Conservation (phyloP, 2,113 vertebrate species). For the Thamnaconus septentrionalis region DNA sequence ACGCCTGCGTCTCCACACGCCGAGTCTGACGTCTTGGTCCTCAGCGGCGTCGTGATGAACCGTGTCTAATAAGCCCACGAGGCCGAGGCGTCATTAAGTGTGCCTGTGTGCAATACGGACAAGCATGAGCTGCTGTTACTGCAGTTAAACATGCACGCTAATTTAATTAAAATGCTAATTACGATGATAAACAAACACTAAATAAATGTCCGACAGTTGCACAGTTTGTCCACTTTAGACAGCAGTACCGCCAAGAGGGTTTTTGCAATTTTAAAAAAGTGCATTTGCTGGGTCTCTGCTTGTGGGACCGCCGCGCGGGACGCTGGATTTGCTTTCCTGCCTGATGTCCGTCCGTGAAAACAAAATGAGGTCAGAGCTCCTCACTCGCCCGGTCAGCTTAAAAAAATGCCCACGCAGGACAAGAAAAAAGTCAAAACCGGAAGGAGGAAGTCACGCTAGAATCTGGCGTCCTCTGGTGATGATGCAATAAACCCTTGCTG, state of each 20-base stretch:
- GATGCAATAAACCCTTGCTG: not conserved
- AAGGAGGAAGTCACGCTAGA: not conserved
- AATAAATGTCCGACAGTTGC: too few species aligned
- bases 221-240: too few species aligned
- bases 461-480: not conserved
- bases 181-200: too few species aligned
- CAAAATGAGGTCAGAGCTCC: conserved; percentile 29
- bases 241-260: too few species aligned
- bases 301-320: not conserved
- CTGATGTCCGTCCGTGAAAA: conserved; percentile 15
- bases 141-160: conserved; percentile 2
- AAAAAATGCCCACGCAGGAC: not conserved
- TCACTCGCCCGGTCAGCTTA: conserved; percentile 36
- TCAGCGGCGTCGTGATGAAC: not conserved
- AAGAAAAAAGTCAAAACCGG: not conserved
- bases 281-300: conserved; percentile 39
- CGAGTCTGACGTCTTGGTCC: not conserved
- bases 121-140: not conserved
- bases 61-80: not conserved
- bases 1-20: too few species aligned
- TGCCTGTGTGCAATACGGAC: not conserved
- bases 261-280: too few species aligned
- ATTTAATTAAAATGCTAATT: not conserved
- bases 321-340: not conserved
- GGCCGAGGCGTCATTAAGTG: not conserved